Percentiles rank a stretch among this genome's conserved stretches.
These are phyloP conservation scores for Bubalus kerabau DNA, from an alignment of 2,113 vertebrate genomes.

Conservation along the genomic window DNA sequence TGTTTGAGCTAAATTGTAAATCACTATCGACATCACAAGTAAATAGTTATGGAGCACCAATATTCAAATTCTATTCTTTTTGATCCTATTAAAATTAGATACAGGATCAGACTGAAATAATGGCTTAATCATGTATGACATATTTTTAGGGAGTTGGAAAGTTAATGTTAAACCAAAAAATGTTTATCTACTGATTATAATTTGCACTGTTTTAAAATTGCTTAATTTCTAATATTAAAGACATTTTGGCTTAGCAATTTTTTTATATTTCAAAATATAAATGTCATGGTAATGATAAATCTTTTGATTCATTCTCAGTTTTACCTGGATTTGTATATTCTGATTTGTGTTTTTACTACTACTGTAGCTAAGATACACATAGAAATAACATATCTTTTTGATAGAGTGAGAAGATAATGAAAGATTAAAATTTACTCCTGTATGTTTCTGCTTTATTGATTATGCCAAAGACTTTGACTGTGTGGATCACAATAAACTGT, in stretches of 20 bases:
- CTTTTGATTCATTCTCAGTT: background rate
- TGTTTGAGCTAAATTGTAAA: background rate
- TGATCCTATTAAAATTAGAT: background rate
- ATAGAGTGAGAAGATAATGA: background rate
- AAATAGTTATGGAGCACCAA: background rate
- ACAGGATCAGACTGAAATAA: background rate
- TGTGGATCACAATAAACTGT: no score
- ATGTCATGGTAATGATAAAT: background rate
- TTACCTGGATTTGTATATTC: background rate
- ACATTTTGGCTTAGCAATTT: background rate
- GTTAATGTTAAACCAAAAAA: background rate
- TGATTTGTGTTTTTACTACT: background rate
- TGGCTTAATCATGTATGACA: background rate
- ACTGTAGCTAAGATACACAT: background rate
- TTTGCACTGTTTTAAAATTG: background rate
- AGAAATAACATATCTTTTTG: background rate
- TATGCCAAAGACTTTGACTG: no score
- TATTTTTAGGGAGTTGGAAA: background rate
- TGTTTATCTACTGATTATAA: background rate
- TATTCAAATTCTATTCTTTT: background rate
- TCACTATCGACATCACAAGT: background rate
- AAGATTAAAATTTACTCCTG: background rate
- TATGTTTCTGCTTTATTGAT: no score
- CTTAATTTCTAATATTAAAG: background rate
- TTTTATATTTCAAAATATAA: background rate